Evolutionary conservation across 2,797 vertebrate species (phyloP), one percentile per base, ranked within the genome.

Genomic region (Phalloptychus januarius): DNA sequence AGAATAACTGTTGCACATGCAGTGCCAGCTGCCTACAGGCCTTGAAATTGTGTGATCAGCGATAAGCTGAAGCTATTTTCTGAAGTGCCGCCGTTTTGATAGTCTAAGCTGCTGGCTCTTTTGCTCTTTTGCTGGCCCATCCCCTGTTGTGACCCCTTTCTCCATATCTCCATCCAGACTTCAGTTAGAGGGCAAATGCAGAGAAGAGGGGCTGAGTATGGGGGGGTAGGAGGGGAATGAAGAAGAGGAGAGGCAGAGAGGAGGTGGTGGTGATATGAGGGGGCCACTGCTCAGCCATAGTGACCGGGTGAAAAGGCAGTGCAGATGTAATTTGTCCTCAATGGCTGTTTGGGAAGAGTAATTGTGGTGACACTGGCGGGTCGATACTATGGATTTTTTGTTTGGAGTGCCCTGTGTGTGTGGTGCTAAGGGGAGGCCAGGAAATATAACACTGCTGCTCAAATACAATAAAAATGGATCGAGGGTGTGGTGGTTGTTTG

Each of bases 251-350:
- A 73, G 92, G 80, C 72, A 13, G 93, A 42, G 80, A 75, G 92
- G 79, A 76, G 12, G 92, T 72, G 89, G 81, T 10, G 86, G 95
- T 92, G 94, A 95, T 52, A 78, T 50, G 86, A 92, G 93, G 88
- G 77, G 96, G 96, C 95, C 94, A 96, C 95, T 96, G 97, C 96
- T 97, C 97, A 97, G 96, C 96, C 95, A 94, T 95, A 97, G 97
- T 97, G 94, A 98, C 97, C 95, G 96, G 97, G 97, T 97, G 97
- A 97, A 98, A 97, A 98, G 97, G 97, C 97, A 97, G 97, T 97
- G 97, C 97, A 98, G 97, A 98, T 98, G 97, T 98, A 98, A 98
- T 98, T 98, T 98, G 97, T 98, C 98, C 98, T 98, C 97, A 98
- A 98, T 98, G 97, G 97, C 97, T 98, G 97, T 97, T 98, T 98